A percentile compares a stretch with the other conserved stretches of the same genome.
Conservation (phyloP, 2,797 vertebrate species). For the Acestrorhynchus altus region DNA sequence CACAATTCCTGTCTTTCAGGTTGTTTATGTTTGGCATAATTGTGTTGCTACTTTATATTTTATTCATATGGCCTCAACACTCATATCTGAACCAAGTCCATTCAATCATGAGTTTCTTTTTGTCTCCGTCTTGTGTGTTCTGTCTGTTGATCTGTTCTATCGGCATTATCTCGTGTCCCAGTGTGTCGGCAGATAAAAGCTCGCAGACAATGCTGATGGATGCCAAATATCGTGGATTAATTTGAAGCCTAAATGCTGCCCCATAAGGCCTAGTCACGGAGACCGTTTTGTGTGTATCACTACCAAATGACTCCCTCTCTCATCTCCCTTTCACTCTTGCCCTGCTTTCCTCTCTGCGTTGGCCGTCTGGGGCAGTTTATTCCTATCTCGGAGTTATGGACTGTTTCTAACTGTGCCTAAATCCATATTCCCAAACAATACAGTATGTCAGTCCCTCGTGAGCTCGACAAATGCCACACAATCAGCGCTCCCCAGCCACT, state of each 20-base stretch:
- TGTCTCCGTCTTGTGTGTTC: neutral
- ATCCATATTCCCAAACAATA: constrained; percentile 75
- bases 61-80: neutral
- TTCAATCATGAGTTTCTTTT: neutral
- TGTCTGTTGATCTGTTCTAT: constrained; percentile 49
- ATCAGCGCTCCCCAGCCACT: constrained; percentile 68
- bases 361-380: constrained; percentile 39
- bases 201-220: constrained; percentile 15
- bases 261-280: constrained; percentile 38
- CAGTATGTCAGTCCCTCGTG: constrained; percentile 69
- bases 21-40: neutral
- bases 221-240: constrained; percentile 39
- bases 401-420: constrained; percentile 67
- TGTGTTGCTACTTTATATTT: neutral
- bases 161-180: constrained; percentile 32
- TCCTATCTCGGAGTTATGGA: constrained; percentile 56
- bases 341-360: constrained; percentile 37
- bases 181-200: constrained; percentile 27
- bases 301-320: constrained; percentile 33
- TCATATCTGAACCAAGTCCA: neutral
- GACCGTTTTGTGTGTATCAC: constrained; percentile 31
- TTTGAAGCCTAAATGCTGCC: constrained; percentile 41
- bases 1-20: constrained; percentile 1
- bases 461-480: constrained; percentile 76
- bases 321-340: neutral